A percentile compares a stretch with the other conserved stretches of the same genome.
Evolutionary conservation across 2,888 invertebrate genomes (phyloP).

Genomic region (Timandra comae): DNA sequence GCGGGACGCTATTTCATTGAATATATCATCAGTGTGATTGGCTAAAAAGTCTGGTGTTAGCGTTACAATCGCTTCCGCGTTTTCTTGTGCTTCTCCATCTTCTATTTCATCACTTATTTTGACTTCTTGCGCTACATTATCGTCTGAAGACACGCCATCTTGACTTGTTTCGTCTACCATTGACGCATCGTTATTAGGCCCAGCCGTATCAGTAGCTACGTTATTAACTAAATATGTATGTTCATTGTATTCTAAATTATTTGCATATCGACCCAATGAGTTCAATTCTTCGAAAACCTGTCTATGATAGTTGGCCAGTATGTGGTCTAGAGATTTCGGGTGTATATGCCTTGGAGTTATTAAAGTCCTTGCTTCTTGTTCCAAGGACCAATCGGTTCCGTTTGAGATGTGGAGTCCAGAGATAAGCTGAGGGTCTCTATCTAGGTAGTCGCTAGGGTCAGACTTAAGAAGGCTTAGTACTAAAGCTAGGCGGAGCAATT

Average conservation of each 20-base stretch:
- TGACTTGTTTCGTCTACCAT: constrained; percentile 38
- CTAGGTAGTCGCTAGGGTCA: constrained; percentile 82
- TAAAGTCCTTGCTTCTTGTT: constrained; percentile 73
- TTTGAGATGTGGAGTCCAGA: constrained; percentile 78
- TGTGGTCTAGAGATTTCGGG: constrained; percentile 83
- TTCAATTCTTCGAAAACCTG: constrained; percentile 84
- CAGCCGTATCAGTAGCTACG: constrained; percentile 65
- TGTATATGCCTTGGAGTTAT: constrained; percentile 80
- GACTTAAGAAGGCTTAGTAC: constrained; percentile 87
- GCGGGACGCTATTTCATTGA: constrained; percentile 57
- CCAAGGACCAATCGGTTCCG: constrained; percentile 82
- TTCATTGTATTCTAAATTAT: constrained; percentile 53
- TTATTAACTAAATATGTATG: constrained; percentile 73
- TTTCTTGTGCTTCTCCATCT: constrained; percentile 31
- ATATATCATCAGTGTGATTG: constrained; percentile 58
- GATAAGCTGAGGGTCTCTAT: constrained; percentile 72
- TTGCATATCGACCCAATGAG: constrained; percentile 77
- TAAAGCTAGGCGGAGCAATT: constrained; percentile 87
- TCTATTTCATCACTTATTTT: constrained; percentile 57
- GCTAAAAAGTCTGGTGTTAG: constrained; percentile 54
- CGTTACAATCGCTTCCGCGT: constrained; percentile 45
- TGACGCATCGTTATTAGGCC: constrained; percentile 46
- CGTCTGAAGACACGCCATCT: constrained; percentile 62
- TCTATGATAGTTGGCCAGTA: constrained; percentile 83
- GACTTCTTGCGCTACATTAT: constrained; percentile 66